Base-by-base conservation (phyloP, 1,140 invertebrate species). In the Leguminivora glycinivorella region DNA sequence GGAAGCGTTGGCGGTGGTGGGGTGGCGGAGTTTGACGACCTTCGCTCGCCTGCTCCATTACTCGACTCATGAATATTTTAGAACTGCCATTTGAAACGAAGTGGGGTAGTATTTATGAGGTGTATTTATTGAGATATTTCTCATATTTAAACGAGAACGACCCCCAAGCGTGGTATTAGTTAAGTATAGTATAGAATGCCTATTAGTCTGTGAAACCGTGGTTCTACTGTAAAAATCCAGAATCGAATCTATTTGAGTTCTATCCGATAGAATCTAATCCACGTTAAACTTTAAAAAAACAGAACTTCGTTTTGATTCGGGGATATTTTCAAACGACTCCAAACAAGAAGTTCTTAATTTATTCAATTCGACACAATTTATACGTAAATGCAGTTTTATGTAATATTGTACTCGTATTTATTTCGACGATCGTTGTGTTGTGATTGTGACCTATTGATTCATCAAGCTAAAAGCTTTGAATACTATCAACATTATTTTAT, bases 21-120 rank as follows among this genome's bases (percentile, higher is more conserved):
- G 58, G 58, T 63, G 68, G 24, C 56, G 17, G 69, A 70, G 69
- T 70, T 70, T 70, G 58, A 66, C 69, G 69, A 70, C 69, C 69
- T 34, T 56, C 69, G 34, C 67, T 40, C 34, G 66, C 66, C 66
- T 38, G 31, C 31, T 14, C 38, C 67, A 68, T 26, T 24, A 40
- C 10, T 22, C 14, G 34, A 68, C 22, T 12, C 67, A 47, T 26
- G 22, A 68, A 68, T 25, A 14, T 43, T 47, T 24, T 68, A 68
- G 67, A 68, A 40, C 43, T 68, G 38, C 0, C 58, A 25, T 5
- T 60, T 29, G 56, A 0, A n/a, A 60, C 56, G 24, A 58, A n/a
- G 26, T 29, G 22, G 14, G 26, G 24, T 10, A 60, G 6, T 58
- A 19, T 19, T 52, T 52, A 5, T 17, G 43, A 52, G 6, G 5